These are phyloP conservation scores for Blomia tropicalis DNA, from an alignment of 2,888 invertebrate species.

Conservation along the genomic window DNA sequence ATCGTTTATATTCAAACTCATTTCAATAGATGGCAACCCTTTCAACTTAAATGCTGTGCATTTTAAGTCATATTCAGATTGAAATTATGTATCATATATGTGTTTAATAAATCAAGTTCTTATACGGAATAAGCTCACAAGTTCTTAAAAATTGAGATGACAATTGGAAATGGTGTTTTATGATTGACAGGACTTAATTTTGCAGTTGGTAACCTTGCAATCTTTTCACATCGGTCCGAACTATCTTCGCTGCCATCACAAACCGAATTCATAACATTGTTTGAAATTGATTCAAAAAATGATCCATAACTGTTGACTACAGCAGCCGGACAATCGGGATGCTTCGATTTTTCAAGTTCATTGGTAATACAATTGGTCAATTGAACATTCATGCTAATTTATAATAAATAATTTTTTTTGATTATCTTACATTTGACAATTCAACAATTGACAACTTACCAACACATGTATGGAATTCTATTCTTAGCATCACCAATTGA, in stretches of 20 bases:
- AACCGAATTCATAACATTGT: not conserved
- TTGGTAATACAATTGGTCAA: not conserved
- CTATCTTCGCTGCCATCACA: not conserved
- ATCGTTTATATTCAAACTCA: too few relatives aligned
- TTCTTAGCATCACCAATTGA: conserved; percentile 3
- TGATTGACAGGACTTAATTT: not conserved
- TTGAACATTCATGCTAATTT: not conserved
- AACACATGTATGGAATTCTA: conserved; percentile 5
- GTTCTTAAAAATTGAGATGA: conserved; percentile 4
- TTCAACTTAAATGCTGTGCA: too few relatives aligned
- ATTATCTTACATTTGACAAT: not conserved
- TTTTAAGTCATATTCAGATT: too few relatives aligned
- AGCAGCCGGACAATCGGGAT: not conserved
- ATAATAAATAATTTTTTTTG: not conserved
- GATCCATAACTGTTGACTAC: not conserved
- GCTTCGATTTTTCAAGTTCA: not conserved
- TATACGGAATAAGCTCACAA: too few relatives aligned
- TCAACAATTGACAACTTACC: not conserved
- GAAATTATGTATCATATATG: too few relatives aligned
- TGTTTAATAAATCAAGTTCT: too few relatives aligned
- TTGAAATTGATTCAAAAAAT: conserved; percentile 1
- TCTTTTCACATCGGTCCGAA: not conserved
- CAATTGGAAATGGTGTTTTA: conserved; percentile 4
- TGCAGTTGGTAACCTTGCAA: not conserved
- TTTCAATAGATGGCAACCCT: too few relatives aligned